A percentile compares a stretch with the other conserved stretches of the same genome.
Conservation (phyloP, 2,113 vertebrate species). For the Noctilio leporinus region DNA sequence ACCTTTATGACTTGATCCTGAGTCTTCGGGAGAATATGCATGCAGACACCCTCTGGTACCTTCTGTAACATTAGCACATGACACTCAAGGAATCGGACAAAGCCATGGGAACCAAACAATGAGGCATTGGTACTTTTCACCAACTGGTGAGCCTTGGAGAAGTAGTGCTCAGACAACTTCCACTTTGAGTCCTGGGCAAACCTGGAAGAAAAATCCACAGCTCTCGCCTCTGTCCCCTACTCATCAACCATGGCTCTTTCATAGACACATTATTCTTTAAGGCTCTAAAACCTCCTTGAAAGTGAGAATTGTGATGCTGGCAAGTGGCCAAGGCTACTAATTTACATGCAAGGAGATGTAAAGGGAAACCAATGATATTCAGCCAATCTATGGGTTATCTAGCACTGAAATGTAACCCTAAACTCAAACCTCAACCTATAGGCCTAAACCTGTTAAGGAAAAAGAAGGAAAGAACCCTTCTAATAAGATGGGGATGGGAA, state of each 20-base stretch:
- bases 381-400: not conserved
- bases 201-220: not conserved
- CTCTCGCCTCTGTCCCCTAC: not conserved
- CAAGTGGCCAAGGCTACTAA: not conserved
- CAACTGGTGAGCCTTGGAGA: conserved; percentile 35
- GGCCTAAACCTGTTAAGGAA: not conserved
- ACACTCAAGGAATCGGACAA: conserved; percentile 59
- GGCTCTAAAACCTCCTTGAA: not conserved
- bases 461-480: not conserved
- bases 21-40: not conserved
- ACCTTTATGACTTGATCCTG: conserved; percentile 16
- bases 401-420: not conserved
- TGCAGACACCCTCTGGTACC: not conserved
- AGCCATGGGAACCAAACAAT: conserved; percentile 55
- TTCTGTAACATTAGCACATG: conserved; percentile 45
- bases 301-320: not conserved
- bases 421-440: not conserved
- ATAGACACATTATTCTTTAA: not conserved
- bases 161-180: conserved; percentile 19
- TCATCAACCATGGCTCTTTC: not conserved
- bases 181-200: conserved; percentile 49
- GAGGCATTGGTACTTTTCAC: conserved; percentile 51
- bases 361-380: not conserved
- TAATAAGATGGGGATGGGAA: not conserved
- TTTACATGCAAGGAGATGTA: not conserved